Evolutionary conservation across 2,113 vertebrate genomes (phyloP), one percentile per base, ranked within the genome.

Genomic region (Crocuta crocuta): DNA sequence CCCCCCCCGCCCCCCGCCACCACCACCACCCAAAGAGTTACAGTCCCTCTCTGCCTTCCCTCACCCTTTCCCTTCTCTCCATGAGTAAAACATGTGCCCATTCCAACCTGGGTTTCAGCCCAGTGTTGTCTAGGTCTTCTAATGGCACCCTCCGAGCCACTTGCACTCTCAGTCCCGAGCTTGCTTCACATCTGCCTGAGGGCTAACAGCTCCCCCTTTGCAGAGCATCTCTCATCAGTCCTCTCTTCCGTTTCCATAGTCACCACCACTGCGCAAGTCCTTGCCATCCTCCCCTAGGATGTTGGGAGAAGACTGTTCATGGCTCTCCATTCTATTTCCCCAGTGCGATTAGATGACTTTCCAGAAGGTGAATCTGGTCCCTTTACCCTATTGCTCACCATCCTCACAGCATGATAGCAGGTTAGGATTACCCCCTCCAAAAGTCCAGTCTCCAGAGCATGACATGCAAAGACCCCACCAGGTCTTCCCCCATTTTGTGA

Each of bases 401-500:
- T 94, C 58, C 39, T 88, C 39, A 45, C 78, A 76, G 23, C 61
- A 24, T 15, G 78, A 39, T 28, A 7, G 21, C 39, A 26, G 58
- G 33, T 43, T n/a, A 15, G 12, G 2, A 50, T 53, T 73, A 28
- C 6, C 71, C 71, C 19, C 65, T 63, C 28, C 35, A 31, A 1
- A 63, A 79, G n/a, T 53, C 70, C 15, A 8, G 10, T 87, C 81
- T 26, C 31, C 26, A 43, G 35, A 83, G 53, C 1, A 2, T 55
- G 66, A 21, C 21, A 2, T 76, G 12, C 55, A 50, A 16, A 94
- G 89, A 94, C n/a, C 74, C 61, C 58, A 21, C 48, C 26, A 74
- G 0, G 58, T 45, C 65, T 65, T 78, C 33, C n/a, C 33, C 19
- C 17, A 43, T 2, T 2, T 0, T 0, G 0, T 80, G 39, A 15